A percentile compares a stretch with the other conserved stretches of the same genome.
These are phyloP conservation scores for Marasmarcha lunaedactyla DNA, from an alignment of 2,888 invertebrate species.

Conservation along the genomic window DNA sequence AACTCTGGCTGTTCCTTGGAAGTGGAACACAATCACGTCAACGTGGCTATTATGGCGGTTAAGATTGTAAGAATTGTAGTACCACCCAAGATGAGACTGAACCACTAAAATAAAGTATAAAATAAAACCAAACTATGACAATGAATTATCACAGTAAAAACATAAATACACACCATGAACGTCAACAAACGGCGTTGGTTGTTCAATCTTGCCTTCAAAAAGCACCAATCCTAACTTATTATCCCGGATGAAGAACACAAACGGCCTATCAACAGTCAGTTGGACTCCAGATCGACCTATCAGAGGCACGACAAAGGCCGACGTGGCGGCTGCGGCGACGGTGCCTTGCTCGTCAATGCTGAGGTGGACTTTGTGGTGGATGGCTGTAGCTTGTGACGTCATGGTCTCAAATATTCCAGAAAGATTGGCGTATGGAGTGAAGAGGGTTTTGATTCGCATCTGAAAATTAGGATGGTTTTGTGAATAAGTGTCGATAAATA, in stretches of 20 bases:
- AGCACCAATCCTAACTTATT: conserved; percentile 62
- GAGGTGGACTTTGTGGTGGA: conserved; percentile 74
- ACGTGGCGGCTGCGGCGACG: conserved; percentile 73
- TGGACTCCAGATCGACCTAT: conserved; percentile 68
- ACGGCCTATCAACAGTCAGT: conserved; percentile 72
- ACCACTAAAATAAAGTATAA: too few relatives aligned
- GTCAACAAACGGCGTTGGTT: conserved; percentile 31
- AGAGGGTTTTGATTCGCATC: conserved; percentile 71
- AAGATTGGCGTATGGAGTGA: conserved; percentile 67
- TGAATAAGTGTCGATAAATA: background rate
- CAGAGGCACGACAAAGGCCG: conserved; percentile 70
- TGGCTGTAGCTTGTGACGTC: conserved; percentile 55
- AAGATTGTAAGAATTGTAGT: too few relatives aligned
- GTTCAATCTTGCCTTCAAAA: conserved; percentile 74
- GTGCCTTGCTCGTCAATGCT: conserved; percentile 76
- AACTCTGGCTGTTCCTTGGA: too few relatives aligned
- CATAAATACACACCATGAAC: background rate
- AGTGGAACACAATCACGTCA: too few relatives aligned
- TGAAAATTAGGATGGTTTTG: conserved; percentile 42
- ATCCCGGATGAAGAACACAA: conserved; percentile 75
- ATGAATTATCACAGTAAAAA: too few relatives aligned
- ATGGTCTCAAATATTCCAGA: conserved; percentile 58
- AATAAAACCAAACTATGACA: too few relatives aligned
- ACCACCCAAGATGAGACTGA: too few relatives aligned
- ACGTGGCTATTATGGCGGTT: too few relatives aligned